Evolutionary conservation across 2,797 vertebrate genomes (phyloP), one percentile per base, ranked within the genome.

Genomic region (Distichodus sexfasciatus): DNA sequence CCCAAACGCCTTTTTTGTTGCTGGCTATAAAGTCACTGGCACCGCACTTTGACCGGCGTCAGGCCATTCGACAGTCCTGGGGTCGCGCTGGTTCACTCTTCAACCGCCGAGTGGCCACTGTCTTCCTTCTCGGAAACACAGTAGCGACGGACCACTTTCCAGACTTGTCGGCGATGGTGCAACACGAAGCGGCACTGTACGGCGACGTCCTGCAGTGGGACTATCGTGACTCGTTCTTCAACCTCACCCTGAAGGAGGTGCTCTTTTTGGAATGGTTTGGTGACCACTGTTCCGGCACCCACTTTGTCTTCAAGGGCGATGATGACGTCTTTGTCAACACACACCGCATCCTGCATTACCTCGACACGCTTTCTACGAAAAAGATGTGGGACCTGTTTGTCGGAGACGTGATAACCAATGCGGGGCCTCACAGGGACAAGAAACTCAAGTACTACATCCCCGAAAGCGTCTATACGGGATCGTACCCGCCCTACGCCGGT

Each of bases 251-350:
- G 61, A 98, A 99, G 76, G 96, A 98, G 53, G 91, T 97, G 14
- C 93, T 98, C 44, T 98, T 98, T 76, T 90, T 96, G 24, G 90
- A 93, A 66, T 98, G 96, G 96, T 89, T 97, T 66, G 89, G 82
- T 67, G 86, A 81, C 24, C 88, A 84, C 21, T 99, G 96, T 0
- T 71, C 92, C 0, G 80, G 86, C 0, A 87, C 86, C 0, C 87
- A 81, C 72, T 99, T 87, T 14, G 66, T 98, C 75, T 93, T 98
- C 69, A 97, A 98, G 82, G 96, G 95, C 0, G 95, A 97, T 2
- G 96, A 99, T 0, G 96, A 99, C 1, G 94, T 97, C 78, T 96
- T 98, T 28, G 93, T 98, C 71, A 97, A 99, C 76, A 99, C 94
- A 1, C 84, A 85, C 38, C 87, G 86, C 75, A 91, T 99, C 74